Base-by-base conservation (phyloP, 2,113 vertebrate genomes). In the Empidonax alnorum region DNA sequence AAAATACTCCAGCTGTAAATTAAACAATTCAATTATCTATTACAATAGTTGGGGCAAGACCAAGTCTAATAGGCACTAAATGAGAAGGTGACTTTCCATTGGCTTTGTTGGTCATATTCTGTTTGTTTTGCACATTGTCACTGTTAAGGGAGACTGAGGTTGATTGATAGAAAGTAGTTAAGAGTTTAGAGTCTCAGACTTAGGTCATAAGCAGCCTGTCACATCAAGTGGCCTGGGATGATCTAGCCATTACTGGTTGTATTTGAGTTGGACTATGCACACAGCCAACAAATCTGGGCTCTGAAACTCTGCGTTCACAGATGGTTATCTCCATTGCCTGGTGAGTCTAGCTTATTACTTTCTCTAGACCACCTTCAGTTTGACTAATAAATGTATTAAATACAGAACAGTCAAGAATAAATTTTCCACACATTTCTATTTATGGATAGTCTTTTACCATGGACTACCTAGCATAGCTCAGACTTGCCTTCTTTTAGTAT, bases 11-110 rank as follows among this genome's bases (percentile, higher is more conserved):
- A 96, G 72, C 47, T 93, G 74, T 42, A 97, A 90, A 96, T 95
- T 92, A 95, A 96, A 83, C 66, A 94, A 92, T 94, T 94, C 89
- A 94, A 91, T 97, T 96, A 94, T 85, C 49, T 53, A 87, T 82
- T 82, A 91, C 78, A 96, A 71, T 89, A 91, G 18, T 67, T 96
- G 67, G 41, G 53, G 46, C 30, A 94, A 94, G 53, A 94, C 33
- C 71, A 96, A 91, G 67, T 90, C 15, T 96, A 94, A 95, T 89
- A 52, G 49, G 33, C 83, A 71, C 20, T 91, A 91, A 95, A 96
- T 25, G 65, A 95, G 79, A 94, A 90, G 75, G 35, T 93, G 66
- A 59, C 37, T 81, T 93, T 80, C 75, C 84, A 35, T 27, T 62
- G 56, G 18, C 8, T 87, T 80, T 39, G 5, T 25, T 85, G 66